Base-by-base conservation (phyloP, 2,797 vertebrate genomes). In the Tadarida brasiliensis region DNA sequence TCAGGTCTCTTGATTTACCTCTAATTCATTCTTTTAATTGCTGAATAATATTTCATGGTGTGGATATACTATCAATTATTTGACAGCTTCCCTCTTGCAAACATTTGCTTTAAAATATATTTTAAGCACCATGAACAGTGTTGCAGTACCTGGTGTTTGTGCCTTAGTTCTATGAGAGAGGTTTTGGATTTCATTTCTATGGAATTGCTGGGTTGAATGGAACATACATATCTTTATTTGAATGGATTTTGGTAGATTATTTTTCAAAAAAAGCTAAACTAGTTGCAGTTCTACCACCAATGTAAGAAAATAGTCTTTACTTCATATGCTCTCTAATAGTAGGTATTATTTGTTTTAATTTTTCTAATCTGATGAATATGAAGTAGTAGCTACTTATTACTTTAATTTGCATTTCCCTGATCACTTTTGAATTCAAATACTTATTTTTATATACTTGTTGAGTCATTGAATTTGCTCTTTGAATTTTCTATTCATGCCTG, bases 341-440 rank as follows among this genome's bases (percentile, higher is more conserved):
- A 70, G 47, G 14, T 54, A 3, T 77, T 76, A 35, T 6, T 81
- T 84, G 17, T 57, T 83, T 83, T 67, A 92, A 82, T 87, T 90
- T 90, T 94, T 51, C 33, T 86, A 20, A 67, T 49, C 28, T 76
- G 44, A 80, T 59, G 49, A 5, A 7, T 57, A 14, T 78, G 35
- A 95, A 71, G 17, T 47, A 81, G 30, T 30, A 81, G 35, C 44
- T 90, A 35, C 59, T 65, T 95, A 68, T 76, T 77, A 51, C 44
- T 90, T 91, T 95, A 91, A 71, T 63, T 87, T 87, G 77, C 39
- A 61, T 88, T 94, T 92, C 22, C 44, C 56, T 81, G 54, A 47
- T n/a, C n/a, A 77, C 80, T 49, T 35, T 91, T 70, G 47, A 88
- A 65, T 91, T 94, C 22, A 81, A 4, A 49, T 81, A 70, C 47